These are phyloP conservation scores for Orcinus orca DNA, from an alignment of 2,113 vertebrate genomes.

Conservation along the genomic window DNA sequence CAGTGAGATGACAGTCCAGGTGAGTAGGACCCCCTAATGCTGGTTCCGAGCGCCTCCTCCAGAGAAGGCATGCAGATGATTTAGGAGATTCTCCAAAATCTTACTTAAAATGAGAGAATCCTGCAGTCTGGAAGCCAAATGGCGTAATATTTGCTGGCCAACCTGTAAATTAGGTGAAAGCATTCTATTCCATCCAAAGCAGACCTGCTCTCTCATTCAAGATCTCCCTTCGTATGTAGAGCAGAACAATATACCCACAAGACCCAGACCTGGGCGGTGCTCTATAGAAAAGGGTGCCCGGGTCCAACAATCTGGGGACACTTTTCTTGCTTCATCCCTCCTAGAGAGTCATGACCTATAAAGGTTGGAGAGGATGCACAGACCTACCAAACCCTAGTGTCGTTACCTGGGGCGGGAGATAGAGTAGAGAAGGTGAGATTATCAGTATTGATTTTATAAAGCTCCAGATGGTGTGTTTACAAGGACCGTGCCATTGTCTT, in stretches of 20 bases:
- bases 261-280: background rate
- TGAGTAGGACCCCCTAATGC: background rate
- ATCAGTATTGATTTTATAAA: background rate
- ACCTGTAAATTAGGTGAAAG: background rate
- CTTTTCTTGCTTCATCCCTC: background rate
- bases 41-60: background rate
- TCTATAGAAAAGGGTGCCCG: rapidly evolving
- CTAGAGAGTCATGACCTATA: background rate
- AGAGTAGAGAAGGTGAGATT: background rate
- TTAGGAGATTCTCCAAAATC: background rate
- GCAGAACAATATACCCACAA: rapidly evolving
- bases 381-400: background rate
- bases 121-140: background rate
- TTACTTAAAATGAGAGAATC: background rate
- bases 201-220: background rate
- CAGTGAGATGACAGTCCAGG: background rate
- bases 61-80: background rate
- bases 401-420: rapidly evolving
- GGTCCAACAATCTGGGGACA: no score
- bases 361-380: background rate
- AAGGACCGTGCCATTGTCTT: background rate
- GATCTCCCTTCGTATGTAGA: background rate
- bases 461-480: background rate
- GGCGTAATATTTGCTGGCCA: background rate
- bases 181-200: background rate